Percentiles rank a stretch among this genome's conserved stretches.
Conservation (phyloP, 2,797 vertebrate species). For the Coracias cyanogaster region DNA sequence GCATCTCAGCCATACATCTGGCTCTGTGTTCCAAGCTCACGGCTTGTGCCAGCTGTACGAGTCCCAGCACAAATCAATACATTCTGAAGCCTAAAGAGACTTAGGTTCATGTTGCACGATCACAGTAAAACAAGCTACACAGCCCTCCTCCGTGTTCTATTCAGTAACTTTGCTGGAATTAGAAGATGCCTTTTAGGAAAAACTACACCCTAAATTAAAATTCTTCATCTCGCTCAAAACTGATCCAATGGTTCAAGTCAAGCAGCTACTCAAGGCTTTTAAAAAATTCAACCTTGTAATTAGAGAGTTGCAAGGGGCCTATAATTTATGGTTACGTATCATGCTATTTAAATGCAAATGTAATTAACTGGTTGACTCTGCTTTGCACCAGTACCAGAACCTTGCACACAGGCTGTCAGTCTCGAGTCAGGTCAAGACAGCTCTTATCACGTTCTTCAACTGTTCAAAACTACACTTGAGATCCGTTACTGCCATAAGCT, state of each 20-base stretch:
- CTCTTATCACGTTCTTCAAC: neutral
- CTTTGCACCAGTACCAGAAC: neutral
- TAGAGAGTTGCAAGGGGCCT: neutral
- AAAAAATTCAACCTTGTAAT: neutral
- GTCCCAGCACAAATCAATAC: neutral
- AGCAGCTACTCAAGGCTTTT: neutral
- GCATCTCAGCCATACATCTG: neutral
- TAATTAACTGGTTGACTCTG: neutral
- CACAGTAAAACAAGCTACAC: neutral
- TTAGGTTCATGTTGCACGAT: neutral
- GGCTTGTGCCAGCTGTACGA: neutral
- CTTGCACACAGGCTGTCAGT: fast-evolving
- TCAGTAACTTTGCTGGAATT: neutral
- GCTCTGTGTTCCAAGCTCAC: neutral
- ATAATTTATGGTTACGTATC: neutral
- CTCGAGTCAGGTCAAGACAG: neutral
- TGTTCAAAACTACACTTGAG: neutral
- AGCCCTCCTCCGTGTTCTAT: neutral
- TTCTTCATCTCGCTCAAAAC: neutral
- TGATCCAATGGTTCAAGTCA: neutral
- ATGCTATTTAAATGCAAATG: neutral
- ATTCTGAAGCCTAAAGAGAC: neutral
- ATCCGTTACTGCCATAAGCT: neutral
- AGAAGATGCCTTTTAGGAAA: neutral
- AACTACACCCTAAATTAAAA: neutral